phyloP scores from a whole-genome alignment of 2,888 invertebrate species.

The Sinodicranocentrus sp. region DNA sequence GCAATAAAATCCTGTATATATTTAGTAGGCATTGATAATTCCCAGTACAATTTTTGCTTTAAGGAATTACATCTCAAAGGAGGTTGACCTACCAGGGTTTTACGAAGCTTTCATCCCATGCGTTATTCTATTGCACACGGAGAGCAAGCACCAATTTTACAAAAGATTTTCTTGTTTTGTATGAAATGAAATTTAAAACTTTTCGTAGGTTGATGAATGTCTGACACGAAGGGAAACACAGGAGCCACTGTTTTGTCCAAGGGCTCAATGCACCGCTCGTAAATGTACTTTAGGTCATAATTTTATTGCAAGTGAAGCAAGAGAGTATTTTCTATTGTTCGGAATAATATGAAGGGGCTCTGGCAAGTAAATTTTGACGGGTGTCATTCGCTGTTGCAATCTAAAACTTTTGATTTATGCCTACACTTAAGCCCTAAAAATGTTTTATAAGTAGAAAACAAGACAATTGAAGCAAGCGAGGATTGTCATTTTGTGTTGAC shows the following conservation, averaged over 20 bases:
- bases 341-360: too few relatives aligned
- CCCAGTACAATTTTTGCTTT: conserved; percentile 7
- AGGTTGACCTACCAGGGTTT: conserved; percentile 25
- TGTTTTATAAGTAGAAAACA: background rate
- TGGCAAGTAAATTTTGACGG: conserved; percentile 40
- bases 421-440: conserved; percentile 19
- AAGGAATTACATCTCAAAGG: conserved; percentile 30
- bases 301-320: too few relatives aligned
- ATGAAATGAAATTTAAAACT: conserved; percentile 30
- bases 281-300: too few relatives aligned
- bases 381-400: conserved; percentile 25
- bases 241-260: background rate
- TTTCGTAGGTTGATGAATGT: background rate
- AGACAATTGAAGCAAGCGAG: background rate
- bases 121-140: conserved; percentile 8
- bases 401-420: conserved; percentile 24
- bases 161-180: background rate
- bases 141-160: conserved; percentile 1
- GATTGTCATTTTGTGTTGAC: conserved; percentile 1
- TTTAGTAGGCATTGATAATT: too few relatives aligned
- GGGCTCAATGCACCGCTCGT: too few relatives aligned
- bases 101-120: background rate
- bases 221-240: conserved; percentile 8
- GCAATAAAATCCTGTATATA: background rate
- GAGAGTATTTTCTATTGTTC: too few relatives aligned